These are phyloP conservation scores for Cosmia pyralina DNA, from an alignment of 2,888 invertebrate species.

Conservation along the genomic window DNA sequence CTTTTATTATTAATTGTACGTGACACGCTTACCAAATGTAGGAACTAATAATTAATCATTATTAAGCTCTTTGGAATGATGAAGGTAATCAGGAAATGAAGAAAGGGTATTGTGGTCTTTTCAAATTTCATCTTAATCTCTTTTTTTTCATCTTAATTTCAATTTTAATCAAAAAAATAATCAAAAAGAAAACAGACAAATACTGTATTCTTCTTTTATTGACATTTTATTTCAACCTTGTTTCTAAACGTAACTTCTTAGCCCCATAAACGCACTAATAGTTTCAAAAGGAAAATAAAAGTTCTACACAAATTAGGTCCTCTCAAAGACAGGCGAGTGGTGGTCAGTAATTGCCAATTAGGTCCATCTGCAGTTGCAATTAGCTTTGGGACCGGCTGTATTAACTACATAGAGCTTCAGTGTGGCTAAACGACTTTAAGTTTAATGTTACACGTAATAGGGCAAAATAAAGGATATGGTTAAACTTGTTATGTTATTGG, in stretches of 20 bases:
- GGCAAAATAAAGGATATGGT: conserved; percentile 4
- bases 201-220: neutral
- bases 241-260: neutral
- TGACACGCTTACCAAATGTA: conserved; percentile 41
- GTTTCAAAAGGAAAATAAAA: conserved; percentile 17
- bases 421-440: conserved; percentile 22
- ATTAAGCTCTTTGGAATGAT: conserved; percentile 28
- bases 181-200: too few relatives aligned
- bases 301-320: conserved; percentile 26
- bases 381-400: conserved; percentile 32
- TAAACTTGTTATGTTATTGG: neutral
- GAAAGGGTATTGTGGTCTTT: neutral
- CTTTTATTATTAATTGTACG: conserved; percentile 40
- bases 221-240: neutral
- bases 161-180: too few relatives aligned
- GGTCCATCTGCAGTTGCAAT: conserved; percentile 52
- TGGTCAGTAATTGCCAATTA: conserved; percentile 62
- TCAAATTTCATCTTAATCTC: too few relatives aligned
- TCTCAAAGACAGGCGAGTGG: conserved; percentile 28
- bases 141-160: too few relatives aligned
- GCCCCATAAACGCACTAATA: neutral
- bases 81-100: conserved; percentile 26
- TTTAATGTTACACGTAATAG: conserved; percentile 39
- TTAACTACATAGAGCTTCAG: conserved; percentile 23
- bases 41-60: conserved; percentile 32